phyloP scores from a whole-genome alignment of 2,888 invertebrate genomes.

The Globia sparganii region DNA sequence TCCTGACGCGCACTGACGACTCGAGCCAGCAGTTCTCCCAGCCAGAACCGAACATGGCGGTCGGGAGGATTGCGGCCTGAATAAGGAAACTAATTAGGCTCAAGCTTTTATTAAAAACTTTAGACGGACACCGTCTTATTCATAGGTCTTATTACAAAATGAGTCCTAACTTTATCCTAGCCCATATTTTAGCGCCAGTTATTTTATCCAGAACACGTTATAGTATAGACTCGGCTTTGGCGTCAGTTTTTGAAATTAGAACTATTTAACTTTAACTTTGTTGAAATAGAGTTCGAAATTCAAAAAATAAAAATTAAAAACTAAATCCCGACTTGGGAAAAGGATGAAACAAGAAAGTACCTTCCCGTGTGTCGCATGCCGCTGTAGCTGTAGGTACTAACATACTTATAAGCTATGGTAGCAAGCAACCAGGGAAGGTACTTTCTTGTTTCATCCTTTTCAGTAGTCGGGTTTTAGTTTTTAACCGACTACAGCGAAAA shows the following conservation, averaged over 20 bases:
- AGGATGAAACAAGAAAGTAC: too few relatives aligned
- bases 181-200: background rate
- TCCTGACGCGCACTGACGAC: conserved; percentile 61
- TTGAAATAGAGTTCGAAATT: background rate
- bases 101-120: background rate
- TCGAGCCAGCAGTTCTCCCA: conserved; percentile 71
- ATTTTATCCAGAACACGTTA: background rate
- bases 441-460: too few relatives aligned
- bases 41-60: conserved; percentile 66
- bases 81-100: background rate
- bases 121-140: too few relatives aligned
- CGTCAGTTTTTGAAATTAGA: background rate
- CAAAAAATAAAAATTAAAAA: too few relatives aligned
- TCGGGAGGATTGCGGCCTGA: conserved; percentile 45
- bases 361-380: too few relatives aligned
- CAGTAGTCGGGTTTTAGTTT: too few relatives aligned
- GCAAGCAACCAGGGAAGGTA: too few relatives aligned
- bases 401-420: too few relatives aligned
- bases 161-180: background rate
- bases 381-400: too few relatives aligned
- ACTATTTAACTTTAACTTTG: background rate
- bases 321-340: too few relatives aligned
- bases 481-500: too few relatives aligned
- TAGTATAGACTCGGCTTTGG: background rate
- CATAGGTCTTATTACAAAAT: background rate